Conservation (phyloP, 2,113 vertebrate genomes). For the Podarcis muralis region DNA sequence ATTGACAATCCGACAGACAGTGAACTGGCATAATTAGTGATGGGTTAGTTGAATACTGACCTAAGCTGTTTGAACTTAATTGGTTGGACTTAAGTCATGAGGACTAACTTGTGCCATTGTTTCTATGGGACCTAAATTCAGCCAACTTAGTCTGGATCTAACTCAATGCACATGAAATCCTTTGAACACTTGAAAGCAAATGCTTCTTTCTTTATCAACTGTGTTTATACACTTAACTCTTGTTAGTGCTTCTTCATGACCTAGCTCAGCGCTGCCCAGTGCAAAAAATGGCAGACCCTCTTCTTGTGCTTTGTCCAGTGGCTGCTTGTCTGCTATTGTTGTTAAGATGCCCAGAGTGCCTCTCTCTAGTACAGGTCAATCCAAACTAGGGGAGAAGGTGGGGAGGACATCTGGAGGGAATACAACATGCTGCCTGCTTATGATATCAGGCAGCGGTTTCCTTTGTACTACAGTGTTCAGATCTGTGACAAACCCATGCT, state of each 20-base stretch:
- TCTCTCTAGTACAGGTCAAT: not conserved
- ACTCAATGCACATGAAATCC: not conserved
- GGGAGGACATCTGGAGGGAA: not conserved
- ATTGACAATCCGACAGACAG: conserved; percentile 99
- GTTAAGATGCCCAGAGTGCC: not conserved
- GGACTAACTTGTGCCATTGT: too few relatives aligned
- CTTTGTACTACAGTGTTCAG: not conserved
- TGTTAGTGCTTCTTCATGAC: not conserved
- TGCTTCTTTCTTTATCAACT: not conserved
- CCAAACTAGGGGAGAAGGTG: not conserved
- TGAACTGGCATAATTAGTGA: conserved; percentile 94
- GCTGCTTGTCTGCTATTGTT: not conserved
- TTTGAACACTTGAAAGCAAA: not conserved
- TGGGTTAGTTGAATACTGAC: too few relatives aligned
- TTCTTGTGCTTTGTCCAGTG: not conserved
- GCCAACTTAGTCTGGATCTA: too few relatives aligned
- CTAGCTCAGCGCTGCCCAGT: not conserved
- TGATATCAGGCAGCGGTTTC: not conserved
- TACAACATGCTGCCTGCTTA: not conserved
- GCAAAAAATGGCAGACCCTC: not conserved
- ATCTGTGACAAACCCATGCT: not conserved
- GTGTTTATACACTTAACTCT: not conserved
- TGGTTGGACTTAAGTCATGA: too few relatives aligned
- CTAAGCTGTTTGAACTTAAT: too few relatives aligned
- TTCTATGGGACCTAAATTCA: too few relatives aligned